Conservation (phyloP, 2,888 invertebrate genomes). For the Argynnis bischoffii region DNA sequence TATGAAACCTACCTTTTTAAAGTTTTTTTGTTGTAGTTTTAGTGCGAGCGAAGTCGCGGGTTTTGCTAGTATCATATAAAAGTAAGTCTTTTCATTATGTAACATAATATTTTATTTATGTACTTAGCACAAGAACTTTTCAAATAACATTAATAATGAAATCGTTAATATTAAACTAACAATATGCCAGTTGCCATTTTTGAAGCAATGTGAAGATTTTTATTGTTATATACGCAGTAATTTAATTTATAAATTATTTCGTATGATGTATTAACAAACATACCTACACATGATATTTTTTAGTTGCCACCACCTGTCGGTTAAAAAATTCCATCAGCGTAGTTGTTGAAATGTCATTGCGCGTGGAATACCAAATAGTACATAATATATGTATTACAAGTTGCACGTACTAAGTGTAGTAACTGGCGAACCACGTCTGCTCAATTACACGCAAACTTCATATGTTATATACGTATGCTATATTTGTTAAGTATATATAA, state of each 20-base stretch:
- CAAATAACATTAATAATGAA: too few relatives aligned
- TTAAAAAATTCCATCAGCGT: slow-evolving; percentile 23
- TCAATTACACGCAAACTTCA: neutral
- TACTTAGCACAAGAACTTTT: too few relatives aligned
- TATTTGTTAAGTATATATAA: too few relatives aligned
- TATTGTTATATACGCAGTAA: neutral
- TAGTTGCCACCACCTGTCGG: slow-evolving; percentile 22
- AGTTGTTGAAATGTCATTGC: slow-evolving; percentile 27
- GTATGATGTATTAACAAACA: neutral
- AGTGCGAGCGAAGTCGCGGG: too few relatives aligned
- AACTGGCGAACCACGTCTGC: neutral
- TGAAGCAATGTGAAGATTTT: too few relatives aligned
- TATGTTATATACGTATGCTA: neutral
- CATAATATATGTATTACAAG: neutral
- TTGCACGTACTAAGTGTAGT: neutral
- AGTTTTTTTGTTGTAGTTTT: too few relatives aligned
- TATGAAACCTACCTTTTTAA: too few relatives aligned
- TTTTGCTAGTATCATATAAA: too few relatives aligned
- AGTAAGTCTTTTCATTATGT: too few relatives aligned
- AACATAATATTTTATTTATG: too few relatives aligned
- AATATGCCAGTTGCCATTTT: too few relatives aligned
- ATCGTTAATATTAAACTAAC: too few relatives aligned
- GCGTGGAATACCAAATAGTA: slow-evolving; percentile 29
- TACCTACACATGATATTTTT: slow-evolving; percentile 4
- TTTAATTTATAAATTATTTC: neutral